These are phyloP conservation scores for Tiphia femorata DNA, from an alignment of 2,888 invertebrate genomes.

Conservation along the genomic window DNA sequence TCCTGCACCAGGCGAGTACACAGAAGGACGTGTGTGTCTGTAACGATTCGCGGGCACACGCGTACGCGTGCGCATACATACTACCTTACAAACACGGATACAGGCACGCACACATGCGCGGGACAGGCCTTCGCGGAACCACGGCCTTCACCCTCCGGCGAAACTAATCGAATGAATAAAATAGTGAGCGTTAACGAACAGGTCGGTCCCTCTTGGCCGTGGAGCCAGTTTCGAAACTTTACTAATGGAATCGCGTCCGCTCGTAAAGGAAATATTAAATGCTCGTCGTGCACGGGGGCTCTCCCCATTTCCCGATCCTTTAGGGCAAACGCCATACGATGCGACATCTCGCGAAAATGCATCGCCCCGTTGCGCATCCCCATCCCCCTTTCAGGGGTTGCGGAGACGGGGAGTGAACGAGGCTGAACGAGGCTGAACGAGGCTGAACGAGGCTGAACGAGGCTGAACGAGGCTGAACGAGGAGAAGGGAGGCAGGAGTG, in stretches of 20 bases:
- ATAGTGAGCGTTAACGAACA: slow-evolving; percentile 60
- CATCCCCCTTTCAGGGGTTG: too few species aligned
- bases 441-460: too few species aligned
- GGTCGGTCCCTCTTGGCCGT: slow-evolving; percentile 47
- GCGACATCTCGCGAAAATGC: slow-evolving; percentile 1
- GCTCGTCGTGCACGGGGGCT: slow-evolving; percentile 29
- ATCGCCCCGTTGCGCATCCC: neutral
- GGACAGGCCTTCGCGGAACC: too few species aligned
- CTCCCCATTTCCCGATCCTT: slow-evolving; percentile 20
- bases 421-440: too few species aligned
- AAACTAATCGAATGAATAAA: slow-evolving; percentile 64
- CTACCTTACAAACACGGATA: neutral
- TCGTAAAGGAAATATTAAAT: slow-evolving; percentile 62
- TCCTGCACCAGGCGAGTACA: too few species aligned
- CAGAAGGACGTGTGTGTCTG: neutral
- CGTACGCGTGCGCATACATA: neutral
- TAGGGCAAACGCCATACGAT: neutral
- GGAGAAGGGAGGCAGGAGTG: too few species aligned
- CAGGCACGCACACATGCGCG: slow-evolving; percentile 17
- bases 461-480: too few species aligned
- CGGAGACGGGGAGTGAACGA: too few species aligned
- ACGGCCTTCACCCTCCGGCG: slow-evolving; percentile 30
- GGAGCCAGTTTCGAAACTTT: slow-evolving; percentile 48
- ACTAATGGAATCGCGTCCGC: slow-evolving; percentile 60
- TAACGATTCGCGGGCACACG: slow-evolving; percentile 2